These are phyloP conservation scores for Mycetomoellerius zeteki DNA, from an alignment of 1,140 invertebrate species.

Conservation along the genomic window DNA sequence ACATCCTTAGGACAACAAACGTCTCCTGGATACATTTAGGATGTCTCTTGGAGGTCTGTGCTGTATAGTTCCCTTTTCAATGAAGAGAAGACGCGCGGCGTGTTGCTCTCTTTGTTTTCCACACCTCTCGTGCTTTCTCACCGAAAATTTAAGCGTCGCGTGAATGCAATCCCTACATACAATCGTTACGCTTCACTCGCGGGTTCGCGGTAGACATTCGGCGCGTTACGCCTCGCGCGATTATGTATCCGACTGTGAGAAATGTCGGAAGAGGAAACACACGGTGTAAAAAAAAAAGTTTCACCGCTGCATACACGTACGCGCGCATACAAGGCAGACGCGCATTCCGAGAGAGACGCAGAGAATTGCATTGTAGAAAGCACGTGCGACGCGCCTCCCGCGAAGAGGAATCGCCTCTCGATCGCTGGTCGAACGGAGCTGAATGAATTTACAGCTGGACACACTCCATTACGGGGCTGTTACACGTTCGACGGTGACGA, in stretches of 20 bases:
- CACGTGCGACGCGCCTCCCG: slow-evolving; percentile 23
- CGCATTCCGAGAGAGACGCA: not conserved
- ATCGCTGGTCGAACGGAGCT: slow-evolving; percentile 4
- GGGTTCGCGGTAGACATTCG: not conserved
- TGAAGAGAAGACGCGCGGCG: not conserved
- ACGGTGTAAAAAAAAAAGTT: slow-evolving; percentile 46
- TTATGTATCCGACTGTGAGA: slow-evolving; percentile 55
- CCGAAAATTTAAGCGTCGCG: not conserved
- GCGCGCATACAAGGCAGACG: not conserved
- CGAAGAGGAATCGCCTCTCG: not conserved
- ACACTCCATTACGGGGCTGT: slow-evolving; percentile 34
- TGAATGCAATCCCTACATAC: not conserved
- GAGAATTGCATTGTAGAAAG: slow-evolving; percentile 26
- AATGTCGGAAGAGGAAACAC: slow-evolving; percentile 63
- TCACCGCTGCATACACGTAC: not conserved
- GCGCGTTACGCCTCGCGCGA: slow-evolving; percentile 40
- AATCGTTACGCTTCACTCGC: slow-evolving; percentile 31
- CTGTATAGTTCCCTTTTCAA: not conserved
- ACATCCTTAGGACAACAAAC: no score
- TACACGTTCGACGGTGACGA: slow-evolving; percentile 39
- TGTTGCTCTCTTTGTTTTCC: not conserved
- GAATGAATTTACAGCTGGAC: slow-evolving; percentile 29
- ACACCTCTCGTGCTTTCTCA: not conserved
- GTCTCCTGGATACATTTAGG: no score
- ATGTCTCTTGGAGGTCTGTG: no score